A percentile compares a stretch with the other conserved stretches of the same genome.
Conservation (phyloP, 2,113 vertebrate genomes). For the Hylia prasina region DNA sequence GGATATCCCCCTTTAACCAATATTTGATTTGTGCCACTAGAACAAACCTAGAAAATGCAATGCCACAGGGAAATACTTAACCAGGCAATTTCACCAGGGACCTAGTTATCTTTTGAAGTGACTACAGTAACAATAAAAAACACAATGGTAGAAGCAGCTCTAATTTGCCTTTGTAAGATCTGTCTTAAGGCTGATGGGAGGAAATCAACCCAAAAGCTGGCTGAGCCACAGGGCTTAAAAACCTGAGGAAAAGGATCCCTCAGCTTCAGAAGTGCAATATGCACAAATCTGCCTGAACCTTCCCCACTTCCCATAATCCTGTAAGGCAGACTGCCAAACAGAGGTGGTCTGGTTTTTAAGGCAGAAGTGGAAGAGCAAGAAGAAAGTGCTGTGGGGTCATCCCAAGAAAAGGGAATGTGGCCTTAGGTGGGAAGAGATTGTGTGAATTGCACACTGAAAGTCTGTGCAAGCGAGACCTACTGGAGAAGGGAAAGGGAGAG, state of each 20-base stretch:
- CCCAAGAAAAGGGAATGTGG: not conserved
- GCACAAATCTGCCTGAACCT: not conserved
- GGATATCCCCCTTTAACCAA: not conserved
- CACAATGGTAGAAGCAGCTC: not conserved
- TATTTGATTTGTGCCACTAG: not conserved
- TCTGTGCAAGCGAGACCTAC: rapidly evolving
- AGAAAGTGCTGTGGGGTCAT: not conserved
- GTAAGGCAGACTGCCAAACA: not conserved
- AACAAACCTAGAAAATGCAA: not conserved
- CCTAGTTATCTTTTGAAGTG: not conserved
- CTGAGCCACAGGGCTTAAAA: not conserved
- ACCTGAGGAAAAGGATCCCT: not conserved
- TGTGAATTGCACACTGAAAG: not conserved
- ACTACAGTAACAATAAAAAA: not conserved
- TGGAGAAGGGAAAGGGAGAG: not conserved
- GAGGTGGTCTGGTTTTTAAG: not conserved
- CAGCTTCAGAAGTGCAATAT: not conserved
- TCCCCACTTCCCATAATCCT: not conserved
- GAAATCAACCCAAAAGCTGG: not conserved
- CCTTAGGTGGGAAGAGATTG: not conserved
- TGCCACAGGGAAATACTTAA: not conserved
- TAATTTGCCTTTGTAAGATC: not conserved
- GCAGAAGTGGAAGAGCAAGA: not conserved
- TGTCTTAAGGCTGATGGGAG: not conserved
- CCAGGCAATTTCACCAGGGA: not conserved